phyloP scores from a whole-genome alignment of 2,797 vertebrate genomes.

The Acipenser ruthenus region DNA sequence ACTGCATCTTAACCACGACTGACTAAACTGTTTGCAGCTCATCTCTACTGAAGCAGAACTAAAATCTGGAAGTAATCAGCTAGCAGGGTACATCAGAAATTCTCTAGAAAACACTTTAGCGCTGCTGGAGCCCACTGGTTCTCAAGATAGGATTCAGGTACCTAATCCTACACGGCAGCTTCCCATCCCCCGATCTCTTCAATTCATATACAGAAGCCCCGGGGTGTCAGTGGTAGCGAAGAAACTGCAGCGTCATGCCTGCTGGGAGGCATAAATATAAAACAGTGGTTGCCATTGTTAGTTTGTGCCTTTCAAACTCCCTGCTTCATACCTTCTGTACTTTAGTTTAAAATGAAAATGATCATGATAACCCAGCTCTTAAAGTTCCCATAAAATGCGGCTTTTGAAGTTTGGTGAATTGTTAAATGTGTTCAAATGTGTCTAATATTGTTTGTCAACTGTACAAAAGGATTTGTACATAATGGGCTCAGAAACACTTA shows the following conservation, averaged over 20 bases:
- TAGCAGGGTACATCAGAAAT: constrained; percentile 86
- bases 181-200: constrained; percentile 53
- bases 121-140: constrained; percentile 85
- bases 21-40: constrained; percentile 75
- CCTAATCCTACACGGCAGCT: constrained; percentile 87
- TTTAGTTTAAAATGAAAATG: background rate
- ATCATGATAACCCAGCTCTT: too few relatives aligned
- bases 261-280: constrained; percentile 93
- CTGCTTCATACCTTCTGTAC: constrained; percentile 17
- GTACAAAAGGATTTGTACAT: too few relatives aligned
- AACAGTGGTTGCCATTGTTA: constrained; percentile 65
- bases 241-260: constrained; percentile 76
- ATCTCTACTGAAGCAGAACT: constrained; percentile 87
- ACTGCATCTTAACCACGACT: constrained; percentile 75
- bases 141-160: constrained; percentile 92
- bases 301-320: constrained; percentile 52
- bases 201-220: constrained; percentile 67
- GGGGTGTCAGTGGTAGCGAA: constrained; percentile 80
- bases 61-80: constrained; percentile 99
- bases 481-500: too few relatives aligned
- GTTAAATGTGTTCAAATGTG: too few relatives aligned
- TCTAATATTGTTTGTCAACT: too few relatives aligned
- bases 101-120: constrained; percentile 88
- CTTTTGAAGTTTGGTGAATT: too few relatives aligned
- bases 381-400: too few relatives aligned